phyloP scores from a whole-genome alignment of 2,113 vertebrate genomes.

The Mobula hypostoma region DNA sequence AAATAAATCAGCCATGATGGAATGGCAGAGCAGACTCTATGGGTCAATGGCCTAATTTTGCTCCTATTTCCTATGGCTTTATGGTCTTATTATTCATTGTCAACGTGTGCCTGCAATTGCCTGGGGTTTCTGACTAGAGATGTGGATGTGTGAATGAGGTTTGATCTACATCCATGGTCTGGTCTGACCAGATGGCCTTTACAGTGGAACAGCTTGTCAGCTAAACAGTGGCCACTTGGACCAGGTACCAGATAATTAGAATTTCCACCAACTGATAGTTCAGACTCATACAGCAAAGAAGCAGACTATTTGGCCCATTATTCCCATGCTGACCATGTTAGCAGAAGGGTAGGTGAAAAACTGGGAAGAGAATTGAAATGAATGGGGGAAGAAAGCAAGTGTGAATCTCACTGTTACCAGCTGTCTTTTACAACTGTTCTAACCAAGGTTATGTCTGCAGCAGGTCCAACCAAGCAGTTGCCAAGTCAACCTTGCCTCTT shows the following conservation, averaged over 20 bases:
- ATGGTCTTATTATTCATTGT: background rate
- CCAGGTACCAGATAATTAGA: too few species aligned
- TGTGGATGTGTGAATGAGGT: background rate
- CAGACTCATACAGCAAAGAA: too few species aligned
- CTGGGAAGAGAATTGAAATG: too few species aligned
- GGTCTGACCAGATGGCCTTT: background rate
- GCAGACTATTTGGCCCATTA: too few species aligned
- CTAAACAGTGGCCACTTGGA: background rate
- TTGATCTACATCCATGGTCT: background rate
- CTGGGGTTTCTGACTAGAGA: background rate
- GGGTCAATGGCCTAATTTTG: too few species aligned
- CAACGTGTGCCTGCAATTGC: background rate
- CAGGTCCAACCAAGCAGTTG: constrained; percentile 96
- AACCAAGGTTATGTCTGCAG: background rate
- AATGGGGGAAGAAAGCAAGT: too few species aligned
- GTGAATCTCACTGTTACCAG: background rate
- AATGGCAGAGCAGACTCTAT: too few species aligned
- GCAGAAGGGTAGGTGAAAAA: too few species aligned
- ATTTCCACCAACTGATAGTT: too few species aligned
- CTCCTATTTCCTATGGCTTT: too few species aligned
- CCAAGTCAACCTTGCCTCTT: constrained; percentile 94
- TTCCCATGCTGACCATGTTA: too few species aligned
- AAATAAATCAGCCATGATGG: too few species aligned
- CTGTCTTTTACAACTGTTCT: background rate
- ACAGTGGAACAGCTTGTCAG: background rate